A percentile compares a stretch with the other conserved stretches of the same genome.
phyloP scores from a whole-genome alignment of 1,140 invertebrate species.

The Drosophila sechellia region DNA sequence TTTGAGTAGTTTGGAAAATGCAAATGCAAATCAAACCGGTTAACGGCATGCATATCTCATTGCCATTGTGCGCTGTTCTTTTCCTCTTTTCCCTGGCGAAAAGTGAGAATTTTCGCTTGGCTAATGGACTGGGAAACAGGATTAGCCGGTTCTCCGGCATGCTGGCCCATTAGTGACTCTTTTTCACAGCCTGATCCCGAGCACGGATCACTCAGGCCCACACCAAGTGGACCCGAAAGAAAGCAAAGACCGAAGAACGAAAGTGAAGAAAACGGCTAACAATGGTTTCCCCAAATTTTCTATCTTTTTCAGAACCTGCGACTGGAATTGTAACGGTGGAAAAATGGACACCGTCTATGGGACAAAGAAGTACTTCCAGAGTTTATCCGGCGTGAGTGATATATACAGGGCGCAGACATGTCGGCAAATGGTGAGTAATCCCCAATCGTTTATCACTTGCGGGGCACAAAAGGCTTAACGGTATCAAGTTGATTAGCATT shows the following conservation, averaged over 20 bases:
- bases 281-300: conserved; percentile 16
- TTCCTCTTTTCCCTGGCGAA: conserved; percentile 54
- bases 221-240: conserved; percentile 40
- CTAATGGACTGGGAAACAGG: conserved; percentile 59
- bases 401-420: conserved; percentile 80
- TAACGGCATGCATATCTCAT: conserved; percentile 36
- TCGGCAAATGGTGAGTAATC: conserved; percentile 79
- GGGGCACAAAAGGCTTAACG: conserved; percentile 31
- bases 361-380: conserved; percentile 83
- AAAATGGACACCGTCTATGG: conserved; percentile 82
- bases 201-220: conserved; percentile 38
- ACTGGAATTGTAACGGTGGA: conserved; percentile 21
- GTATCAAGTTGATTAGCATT: conserved; percentile 50
- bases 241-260: conserved; percentile 54
- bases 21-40: conserved; percentile 63
- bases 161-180: conserved; percentile 38
- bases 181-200: conserved; percentile 13
- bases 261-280: conserved; percentile 52
- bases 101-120: conserved; percentile 75
- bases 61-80: conserved; percentile 27
- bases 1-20: conserved; percentile 19
- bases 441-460: conserved; percentile 30
- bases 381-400: conserved; percentile 80
- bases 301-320: conserved; percentile 45
- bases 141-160: conserved; percentile 64